Conservation (phyloP, 2,113 vertebrate species). For the Ciconia boyciana region DNA sequence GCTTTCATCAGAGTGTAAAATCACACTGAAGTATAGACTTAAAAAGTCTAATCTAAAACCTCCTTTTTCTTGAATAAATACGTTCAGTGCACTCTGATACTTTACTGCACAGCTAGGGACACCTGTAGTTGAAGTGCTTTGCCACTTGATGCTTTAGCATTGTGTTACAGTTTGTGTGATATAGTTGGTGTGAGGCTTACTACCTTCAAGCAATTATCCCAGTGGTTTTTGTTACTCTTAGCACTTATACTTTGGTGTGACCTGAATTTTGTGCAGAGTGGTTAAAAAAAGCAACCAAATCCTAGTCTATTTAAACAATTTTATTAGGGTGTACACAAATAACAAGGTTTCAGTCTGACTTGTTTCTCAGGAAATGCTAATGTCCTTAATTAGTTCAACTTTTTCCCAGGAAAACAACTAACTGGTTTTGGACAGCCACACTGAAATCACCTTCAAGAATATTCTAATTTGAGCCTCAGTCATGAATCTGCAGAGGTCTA, state of each 20-base stretch:
- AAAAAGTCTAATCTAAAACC: neutral
- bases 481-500: neutral
- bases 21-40: neutral
- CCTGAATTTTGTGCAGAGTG: neutral
- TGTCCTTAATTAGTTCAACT: neutral
- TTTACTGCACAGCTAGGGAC: neutral
- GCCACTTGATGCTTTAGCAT: neutral
- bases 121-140: neutral
- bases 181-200: neutral
- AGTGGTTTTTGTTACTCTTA: neutral
- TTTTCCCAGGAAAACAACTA: neutral
- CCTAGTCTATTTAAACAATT: neutral
- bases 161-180: neutral
- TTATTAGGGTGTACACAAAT: neutral
- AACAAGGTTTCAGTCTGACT: neutral
- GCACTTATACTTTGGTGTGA: neutral
- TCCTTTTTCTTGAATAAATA: neutral
- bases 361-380: neutral
- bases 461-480: neutral
- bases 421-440: neutral
- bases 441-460: neutral
- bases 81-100: neutral
- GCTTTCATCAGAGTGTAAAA: neutral
- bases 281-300: neutral
- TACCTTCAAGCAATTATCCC: neutral